Percentiles rank a stretch among this genome's conserved stretches.
Conservation (phyloP, 2,888 invertebrate genomes). For the Barypeithes pellucidus region DNA sequence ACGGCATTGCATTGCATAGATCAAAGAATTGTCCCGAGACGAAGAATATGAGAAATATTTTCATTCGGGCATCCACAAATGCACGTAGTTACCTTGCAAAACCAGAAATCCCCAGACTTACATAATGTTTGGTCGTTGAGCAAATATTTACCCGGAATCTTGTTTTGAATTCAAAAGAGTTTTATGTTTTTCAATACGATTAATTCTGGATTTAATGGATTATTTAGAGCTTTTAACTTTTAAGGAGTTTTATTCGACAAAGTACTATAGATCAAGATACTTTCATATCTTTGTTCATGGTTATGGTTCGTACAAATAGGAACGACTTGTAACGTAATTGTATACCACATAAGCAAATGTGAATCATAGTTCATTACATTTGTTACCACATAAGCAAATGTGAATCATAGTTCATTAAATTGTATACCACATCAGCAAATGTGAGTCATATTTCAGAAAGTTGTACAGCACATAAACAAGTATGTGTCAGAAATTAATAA, state of each 20-base stretch:
- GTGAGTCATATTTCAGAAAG: no score
- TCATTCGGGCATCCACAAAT: constrained; percentile 53
- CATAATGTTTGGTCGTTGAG: constrained; percentile 52
- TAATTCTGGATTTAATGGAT: not conserved
- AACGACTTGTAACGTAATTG: no score
- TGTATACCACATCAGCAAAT: no score
- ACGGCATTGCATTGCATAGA: constrained; percentile 50
- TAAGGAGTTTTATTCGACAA: not conserved
- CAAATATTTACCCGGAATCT: constrained; percentile 50
- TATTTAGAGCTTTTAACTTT: not conserved
- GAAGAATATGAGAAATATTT: constrained; percentile 53
- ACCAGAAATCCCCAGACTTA: constrained; percentile 48
- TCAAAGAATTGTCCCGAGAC: constrained; percentile 52
- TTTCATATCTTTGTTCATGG: not conserved
- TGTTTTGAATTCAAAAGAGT: constrained; percentile 42
- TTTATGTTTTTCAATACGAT: constrained; percentile 26
- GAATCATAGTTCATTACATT: no score
- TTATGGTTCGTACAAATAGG: no score
- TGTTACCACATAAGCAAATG: no score
- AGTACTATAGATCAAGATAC: not conserved
- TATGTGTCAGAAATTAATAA: no score
- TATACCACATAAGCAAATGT: no score
- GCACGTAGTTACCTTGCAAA: constrained; percentile 53
- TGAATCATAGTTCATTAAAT: no score
- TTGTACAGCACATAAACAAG: no score